Percentiles rank a stretch among this genome's conserved stretches.
phyloP scores from a whole-genome alignment of 2,113 vertebrate species.

The Procavia capensis region DNA sequence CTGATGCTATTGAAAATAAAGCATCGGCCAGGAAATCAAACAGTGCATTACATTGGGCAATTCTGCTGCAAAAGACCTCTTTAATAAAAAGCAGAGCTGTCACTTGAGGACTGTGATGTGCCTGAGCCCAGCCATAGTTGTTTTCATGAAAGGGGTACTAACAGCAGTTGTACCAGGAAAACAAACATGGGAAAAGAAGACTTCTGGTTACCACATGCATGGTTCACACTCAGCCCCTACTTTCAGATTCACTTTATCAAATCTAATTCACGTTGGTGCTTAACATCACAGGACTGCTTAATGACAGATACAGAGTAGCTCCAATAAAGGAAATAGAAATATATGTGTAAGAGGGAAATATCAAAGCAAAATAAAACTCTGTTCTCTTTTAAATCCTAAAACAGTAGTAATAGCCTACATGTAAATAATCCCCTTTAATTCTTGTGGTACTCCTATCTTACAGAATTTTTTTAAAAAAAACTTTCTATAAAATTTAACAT shows the following conservation, averaged over 20 bases:
- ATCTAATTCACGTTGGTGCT: background rate
- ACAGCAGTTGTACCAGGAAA: background rate
- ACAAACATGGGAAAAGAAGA: background rate
- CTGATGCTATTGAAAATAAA: too few relatives aligned
- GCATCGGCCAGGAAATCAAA: too few relatives aligned
- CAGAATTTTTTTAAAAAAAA: background rate
- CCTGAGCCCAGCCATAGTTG: too few relatives aligned
- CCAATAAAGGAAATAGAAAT: background rate
- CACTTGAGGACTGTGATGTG: too few relatives aligned
- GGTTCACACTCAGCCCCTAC: background rate
- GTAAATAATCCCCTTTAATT: constrained; percentile 7
- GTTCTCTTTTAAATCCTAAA: constrained; percentile 9
- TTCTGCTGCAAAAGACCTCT: too few relatives aligned
- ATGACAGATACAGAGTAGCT: background rate
- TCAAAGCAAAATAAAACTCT: background rate
- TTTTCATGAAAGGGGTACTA: background rate
- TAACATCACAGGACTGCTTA: background rate
- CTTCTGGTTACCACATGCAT: background rate
- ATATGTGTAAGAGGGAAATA: background rate
- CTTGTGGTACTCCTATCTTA: background rate
- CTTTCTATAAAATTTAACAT: background rate
- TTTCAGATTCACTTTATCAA: background rate
- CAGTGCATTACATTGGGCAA: too few relatives aligned
- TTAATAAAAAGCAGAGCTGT: too few relatives aligned
- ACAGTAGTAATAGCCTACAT: background rate